Conservation (phyloP, 2,888 invertebrate genomes). For the Eristalis pertinax region DNA sequence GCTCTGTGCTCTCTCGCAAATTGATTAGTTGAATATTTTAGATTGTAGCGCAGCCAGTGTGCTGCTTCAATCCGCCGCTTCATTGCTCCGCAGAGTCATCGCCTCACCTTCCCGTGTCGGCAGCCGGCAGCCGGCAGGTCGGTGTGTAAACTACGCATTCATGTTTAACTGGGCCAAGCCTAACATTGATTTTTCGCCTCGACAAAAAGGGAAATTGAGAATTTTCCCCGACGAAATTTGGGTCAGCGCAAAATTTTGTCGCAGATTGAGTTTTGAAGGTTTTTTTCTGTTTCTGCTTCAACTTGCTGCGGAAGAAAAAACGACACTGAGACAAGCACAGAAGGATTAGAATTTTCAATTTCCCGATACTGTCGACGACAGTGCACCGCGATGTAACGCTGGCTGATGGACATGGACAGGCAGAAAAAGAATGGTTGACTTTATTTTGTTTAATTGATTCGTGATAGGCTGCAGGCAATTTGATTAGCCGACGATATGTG, state of each 20-base stretch:
- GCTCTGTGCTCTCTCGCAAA: constrained; percentile 57
- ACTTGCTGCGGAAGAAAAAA: neutral
- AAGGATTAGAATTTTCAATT: constrained; percentile 47
- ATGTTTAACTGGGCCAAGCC: constrained; percentile 47
- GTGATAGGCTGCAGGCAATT: neutral
- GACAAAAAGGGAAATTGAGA: constrained; percentile 47
- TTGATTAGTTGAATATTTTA: constrained; percentile 72
- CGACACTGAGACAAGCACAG: neutral
- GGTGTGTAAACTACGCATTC: constrained; percentile 53
- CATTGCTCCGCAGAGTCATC: constrained; percentile 2
- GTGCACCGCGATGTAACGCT: neutral
- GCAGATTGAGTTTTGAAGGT: constrained; percentile 32
- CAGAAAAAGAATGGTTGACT: neutral
- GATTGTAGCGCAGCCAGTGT: constrained; percentile 41
- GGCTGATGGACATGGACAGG: neutral
- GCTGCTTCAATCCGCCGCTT: neutral
- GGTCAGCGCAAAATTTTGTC: constrained; percentile 44
- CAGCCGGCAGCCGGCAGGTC: neutral
- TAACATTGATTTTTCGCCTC: constrained; percentile 49
- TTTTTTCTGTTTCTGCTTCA: neutral
- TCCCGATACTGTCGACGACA: neutral
- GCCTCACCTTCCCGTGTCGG: neutral
- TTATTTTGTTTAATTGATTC: neutral
- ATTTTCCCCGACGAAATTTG: constrained; percentile 35
- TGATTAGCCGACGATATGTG: neutral